Base-by-base conservation (phyloP, 2,113 vertebrate genomes). In the Odontesthes bonariensis region DNA sequence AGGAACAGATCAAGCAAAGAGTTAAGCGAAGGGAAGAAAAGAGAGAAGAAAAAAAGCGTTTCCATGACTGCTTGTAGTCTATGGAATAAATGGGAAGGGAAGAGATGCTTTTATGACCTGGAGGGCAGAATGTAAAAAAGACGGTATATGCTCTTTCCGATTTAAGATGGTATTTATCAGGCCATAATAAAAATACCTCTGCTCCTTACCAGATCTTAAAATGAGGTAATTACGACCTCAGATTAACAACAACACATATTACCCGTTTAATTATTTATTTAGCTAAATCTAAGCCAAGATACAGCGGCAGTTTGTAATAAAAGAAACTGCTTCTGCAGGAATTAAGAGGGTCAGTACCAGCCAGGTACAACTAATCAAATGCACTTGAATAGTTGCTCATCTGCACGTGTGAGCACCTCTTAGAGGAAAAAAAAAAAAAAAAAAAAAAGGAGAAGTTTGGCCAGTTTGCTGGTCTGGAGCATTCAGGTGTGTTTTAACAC, bases 51-150 rank as follows among this genome's bases (percentile, higher is more conserved):
- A 33, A 35, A 19, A 32, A 42, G 13, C 8, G 23, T 49, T 22
- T 35, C 55, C 47, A 80, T 78, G 42, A 76, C 55, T 61, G 59
- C 44, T 54, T 67, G 42, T 69, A 77, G 81, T 73, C 11, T 42
- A 46, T 64, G 47, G 57, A 76, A 72, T 88, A 79, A 75, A 61
- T 72, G 47, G 70, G 67, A 62, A 19, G 35, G 23, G 65, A 51
- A 32, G 40, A 49, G 52, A 46, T 74, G 77, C 22, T 79, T 44
- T 17, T 80, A 14, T 67, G 70, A 82, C 64, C 59, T 61, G 44
- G 51, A 63, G 69, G 79, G 49, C 60, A 12, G 16, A n/a, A 49
- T n/a, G 17, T 49, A 4, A 17, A 49, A 49, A 49, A 49, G 64
- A 83, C 4, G 14, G 1, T 49, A 10, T 10, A 38, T 38, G 7